Percentiles rank a stretch among this genome's conserved stretches.
phyloP scores from a whole-genome alignment of 2,888 invertebrate species.

The Amitus sp. region DNA sequence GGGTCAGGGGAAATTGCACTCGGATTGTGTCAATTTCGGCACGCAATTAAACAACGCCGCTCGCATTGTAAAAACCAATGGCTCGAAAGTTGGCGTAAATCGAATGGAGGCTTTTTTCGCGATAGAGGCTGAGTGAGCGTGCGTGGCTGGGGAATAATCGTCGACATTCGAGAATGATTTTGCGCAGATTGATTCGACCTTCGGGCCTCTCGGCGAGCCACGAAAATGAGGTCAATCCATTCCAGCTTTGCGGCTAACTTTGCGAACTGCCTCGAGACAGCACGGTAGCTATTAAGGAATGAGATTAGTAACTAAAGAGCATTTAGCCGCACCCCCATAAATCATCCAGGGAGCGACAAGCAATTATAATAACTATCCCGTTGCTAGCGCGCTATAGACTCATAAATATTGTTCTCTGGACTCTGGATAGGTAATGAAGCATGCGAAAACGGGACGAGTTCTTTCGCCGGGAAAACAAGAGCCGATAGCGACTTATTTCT shows the following conservation, averaged over 20 bases:
- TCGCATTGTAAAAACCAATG: too few species aligned
- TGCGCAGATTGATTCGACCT: conserved; percentile 26
- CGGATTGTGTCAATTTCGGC: background rate
- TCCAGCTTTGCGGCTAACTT: conserved; percentile 41
- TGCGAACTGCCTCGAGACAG: conserved; percentile 41
- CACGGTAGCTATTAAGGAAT: conserved; percentile 55
- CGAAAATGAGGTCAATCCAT: conserved; percentile 38
- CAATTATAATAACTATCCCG: conserved; percentile 62
- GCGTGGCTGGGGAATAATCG: conserved; percentile 5
- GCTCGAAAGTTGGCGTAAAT: background rate
- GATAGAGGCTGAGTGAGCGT: background rate
- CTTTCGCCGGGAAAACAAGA: conserved; percentile 33
- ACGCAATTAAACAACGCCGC: background rate
- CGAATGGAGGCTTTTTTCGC: background rate
- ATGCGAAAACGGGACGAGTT: conserved; percentile 52
- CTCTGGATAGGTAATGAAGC: conserved; percentile 57
- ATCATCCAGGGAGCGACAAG: conserved; percentile 59
- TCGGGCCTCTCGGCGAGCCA: conserved; percentile 25
- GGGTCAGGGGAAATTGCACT: background rate
- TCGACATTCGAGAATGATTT: conserved; percentile 7
- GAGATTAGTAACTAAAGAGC: conserved; percentile 55
- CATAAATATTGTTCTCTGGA: conserved; percentile 57
- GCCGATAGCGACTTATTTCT: too few species aligned
- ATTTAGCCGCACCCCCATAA: conserved; percentile 53
- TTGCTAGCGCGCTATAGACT: conserved; percentile 45